Conservation (phyloP, 2,113 vertebrate genomes). For the Emydura subglobosa region DNA sequence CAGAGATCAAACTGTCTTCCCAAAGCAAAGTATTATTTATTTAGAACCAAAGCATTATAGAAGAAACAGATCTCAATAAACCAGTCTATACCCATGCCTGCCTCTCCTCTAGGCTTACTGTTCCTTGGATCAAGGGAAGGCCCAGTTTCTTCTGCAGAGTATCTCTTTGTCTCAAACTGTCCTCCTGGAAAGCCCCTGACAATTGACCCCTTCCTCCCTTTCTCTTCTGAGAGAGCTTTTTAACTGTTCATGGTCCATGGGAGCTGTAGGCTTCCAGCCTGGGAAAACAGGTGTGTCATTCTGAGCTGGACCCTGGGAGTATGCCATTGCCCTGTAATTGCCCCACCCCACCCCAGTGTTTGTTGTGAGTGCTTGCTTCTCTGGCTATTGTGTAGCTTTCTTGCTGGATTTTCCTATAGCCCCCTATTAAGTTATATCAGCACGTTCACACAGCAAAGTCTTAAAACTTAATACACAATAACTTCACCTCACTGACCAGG, state of each 20-base stretch:
- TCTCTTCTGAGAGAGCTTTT: neutral
- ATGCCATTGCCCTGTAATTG: neutral
- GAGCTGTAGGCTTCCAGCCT: no score
- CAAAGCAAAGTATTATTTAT: neutral
- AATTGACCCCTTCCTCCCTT: neutral
- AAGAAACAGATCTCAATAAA: neutral
- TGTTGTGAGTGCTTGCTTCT: neutral
- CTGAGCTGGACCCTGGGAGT: constrained; percentile 1
- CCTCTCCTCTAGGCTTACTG: neutral
- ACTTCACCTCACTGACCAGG: constrained; percentile 51
- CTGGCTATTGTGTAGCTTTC: constrained; percentile 49
- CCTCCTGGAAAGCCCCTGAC: neutral
- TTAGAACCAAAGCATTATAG: neutral
- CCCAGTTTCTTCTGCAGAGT: neutral
- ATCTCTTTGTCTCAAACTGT: neutral
- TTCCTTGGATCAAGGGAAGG: neutral
- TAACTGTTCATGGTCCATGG: constrained; percentile 13
- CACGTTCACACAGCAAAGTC: constrained; percentile 9
- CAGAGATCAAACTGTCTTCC: neutral
- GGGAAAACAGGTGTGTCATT: neutral
- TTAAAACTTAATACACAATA: constrained; percentile 25
- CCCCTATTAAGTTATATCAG: neutral
- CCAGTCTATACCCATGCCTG: neutral
- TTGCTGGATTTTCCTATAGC: constrained; percentile 54
- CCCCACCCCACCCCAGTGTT: neutral